These are phyloP conservation scores for Montipora efflorescens DNA, from an alignment of 64 coral and sea anemone genomes.

Conservation along the genomic window DNA sequence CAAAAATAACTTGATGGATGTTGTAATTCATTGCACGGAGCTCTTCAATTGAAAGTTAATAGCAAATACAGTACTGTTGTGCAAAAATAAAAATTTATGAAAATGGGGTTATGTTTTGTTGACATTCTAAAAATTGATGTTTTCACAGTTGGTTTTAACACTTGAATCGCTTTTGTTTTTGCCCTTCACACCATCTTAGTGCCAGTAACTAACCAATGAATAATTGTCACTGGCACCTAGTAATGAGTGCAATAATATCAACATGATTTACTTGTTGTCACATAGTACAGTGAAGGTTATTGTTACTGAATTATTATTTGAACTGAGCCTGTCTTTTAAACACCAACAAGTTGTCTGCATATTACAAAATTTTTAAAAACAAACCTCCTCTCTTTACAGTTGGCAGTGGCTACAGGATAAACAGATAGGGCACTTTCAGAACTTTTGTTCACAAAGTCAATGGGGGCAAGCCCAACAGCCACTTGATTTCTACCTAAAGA, in stretches of 20 bases:
- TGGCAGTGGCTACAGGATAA: conserved; percentile 44
- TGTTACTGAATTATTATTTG: neutral
- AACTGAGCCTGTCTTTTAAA: neutral
- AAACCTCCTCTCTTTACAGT: conserved; percentile 35
- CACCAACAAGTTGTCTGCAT: neutral
- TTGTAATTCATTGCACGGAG: neutral
- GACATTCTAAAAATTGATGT: neutral
- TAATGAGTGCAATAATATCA: too few relatives aligned
- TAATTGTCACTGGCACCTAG: neutral
- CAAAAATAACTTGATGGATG: neutral
- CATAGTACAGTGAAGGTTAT: too few relatives aligned
- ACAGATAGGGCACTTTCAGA: conserved; percentile 55
- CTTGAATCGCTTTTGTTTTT: neutral
- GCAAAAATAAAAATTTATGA: neutral
- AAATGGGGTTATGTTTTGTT: neutral
- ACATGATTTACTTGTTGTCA: too few relatives aligned
- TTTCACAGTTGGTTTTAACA: neutral
- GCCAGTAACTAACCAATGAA: neutral
- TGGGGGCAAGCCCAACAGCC: conserved; percentile 39
- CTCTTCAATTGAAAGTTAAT: neutral
- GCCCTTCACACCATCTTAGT: neutral
- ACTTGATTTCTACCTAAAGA: conserved; percentile 23
- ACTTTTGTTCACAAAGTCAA: conserved; percentile 26
- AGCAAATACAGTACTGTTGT: neutral
- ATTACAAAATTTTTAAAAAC: neutral